Conservation (phyloP, 2,888 invertebrate species). For the Zeuzera pyrina region DNA sequence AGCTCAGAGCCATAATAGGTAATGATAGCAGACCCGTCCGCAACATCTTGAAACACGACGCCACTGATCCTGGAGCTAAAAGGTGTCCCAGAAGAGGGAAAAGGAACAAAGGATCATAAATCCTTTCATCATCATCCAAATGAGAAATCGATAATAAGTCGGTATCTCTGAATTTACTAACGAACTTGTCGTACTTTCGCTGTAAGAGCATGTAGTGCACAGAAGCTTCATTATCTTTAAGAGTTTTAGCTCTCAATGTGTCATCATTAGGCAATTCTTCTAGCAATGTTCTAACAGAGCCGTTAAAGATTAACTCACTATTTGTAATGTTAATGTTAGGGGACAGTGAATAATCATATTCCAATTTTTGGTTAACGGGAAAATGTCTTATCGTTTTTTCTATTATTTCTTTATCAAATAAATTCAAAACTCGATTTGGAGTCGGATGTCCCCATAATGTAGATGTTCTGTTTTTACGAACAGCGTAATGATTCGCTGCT, state of each 20-base stretch:
- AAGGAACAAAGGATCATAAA: slow-evolving; percentile 89
- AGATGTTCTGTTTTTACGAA: slow-evolving; percentile 66
- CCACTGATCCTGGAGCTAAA: slow-evolving; percentile 81
- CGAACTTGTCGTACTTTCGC: slow-evolving; percentile 26
- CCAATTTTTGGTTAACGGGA: slow-evolving; percentile 76
- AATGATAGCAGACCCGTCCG: slow-evolving; percentile 81
- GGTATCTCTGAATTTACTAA: slow-evolving; percentile 20
- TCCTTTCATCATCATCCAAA: slow-evolving; percentile 34
- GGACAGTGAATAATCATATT: slow-evolving; percentile 51
- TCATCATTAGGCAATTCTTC: slow-evolving; percentile 30
- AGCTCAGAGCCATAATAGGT: slow-evolving; percentile 79
- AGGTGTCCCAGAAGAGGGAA: slow-evolving; percentile 83
- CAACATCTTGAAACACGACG: slow-evolving; percentile 80
- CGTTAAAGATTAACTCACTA: slow-evolving; percentile 15
- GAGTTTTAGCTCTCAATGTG: slow-evolving; percentile 21
- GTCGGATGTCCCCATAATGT: slow-evolving; percentile 81
- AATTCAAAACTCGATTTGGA: slow-evolving; percentile 79
- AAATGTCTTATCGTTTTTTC: slow-evolving; percentile 79
- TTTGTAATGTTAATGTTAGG: slow-evolving; percentile 17
- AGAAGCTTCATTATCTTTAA: slow-evolving; percentile 31
- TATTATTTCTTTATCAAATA: slow-evolving; percentile 77
- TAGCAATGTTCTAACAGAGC: slow-evolving; percentile 23
- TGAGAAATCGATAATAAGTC: slow-evolving; percentile 36
- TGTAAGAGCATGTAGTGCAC: slow-evolving; percentile 28
- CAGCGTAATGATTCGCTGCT: slow-evolving; percentile 84